A percentile compares a stretch with the other conserved stretches of the same genome.
phyloP scores from a whole-genome alignment of 2,113 vertebrate genomes.

The Pituophis catenifer region DNA sequence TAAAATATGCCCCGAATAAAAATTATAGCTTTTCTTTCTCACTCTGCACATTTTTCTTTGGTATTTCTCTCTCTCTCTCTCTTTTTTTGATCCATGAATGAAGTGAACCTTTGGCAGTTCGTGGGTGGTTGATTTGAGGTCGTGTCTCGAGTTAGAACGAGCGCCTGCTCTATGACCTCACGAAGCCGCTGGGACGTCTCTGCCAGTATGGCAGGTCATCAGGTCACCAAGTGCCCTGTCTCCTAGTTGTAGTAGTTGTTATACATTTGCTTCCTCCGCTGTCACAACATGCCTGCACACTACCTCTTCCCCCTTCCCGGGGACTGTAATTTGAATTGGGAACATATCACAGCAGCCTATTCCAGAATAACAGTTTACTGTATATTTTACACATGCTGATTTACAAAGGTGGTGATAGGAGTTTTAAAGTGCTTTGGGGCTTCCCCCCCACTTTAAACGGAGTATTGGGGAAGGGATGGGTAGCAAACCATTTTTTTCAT shows the following conservation, averaged over 20 bases:
- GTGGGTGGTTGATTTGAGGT: neutral
- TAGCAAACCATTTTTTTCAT: neutral
- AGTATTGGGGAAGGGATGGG: neutral
- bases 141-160: neutral
- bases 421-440: neutral
- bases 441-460: neutral
- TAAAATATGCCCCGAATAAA: neutral
- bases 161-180: neutral
- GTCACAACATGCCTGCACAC: neutral
- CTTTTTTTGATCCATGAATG: neutral
- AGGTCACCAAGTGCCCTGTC: neutral
- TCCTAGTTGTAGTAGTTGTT: neutral
- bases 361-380: conserved; percentile 20
- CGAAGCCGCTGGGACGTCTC: neutral
- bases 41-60: neutral
- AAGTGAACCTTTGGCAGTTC: neutral
- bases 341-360: neutral
- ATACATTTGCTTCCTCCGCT: neutral
- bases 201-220: neutral
- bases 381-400: neutral
- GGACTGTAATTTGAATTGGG: neutral
- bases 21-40: neutral
- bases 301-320: neutral
- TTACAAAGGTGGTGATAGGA: conserved; percentile 1
- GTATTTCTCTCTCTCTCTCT: neutral